Evolutionary conservation across 1,140 invertebrate genomes (phyloP).

Genomic region (Oedothorax gibbosus): DNA sequence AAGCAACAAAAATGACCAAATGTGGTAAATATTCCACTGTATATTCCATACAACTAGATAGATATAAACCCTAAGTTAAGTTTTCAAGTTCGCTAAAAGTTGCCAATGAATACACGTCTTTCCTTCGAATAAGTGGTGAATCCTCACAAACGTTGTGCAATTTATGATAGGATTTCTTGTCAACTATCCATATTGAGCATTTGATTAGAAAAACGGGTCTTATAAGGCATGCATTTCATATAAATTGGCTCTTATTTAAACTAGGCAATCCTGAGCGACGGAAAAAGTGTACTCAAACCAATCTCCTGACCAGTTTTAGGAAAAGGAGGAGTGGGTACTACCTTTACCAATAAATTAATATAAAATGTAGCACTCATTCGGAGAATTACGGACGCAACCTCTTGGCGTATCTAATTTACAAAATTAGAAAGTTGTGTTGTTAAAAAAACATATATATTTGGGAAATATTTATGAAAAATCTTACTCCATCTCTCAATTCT

Average conservation of each 20-base stretch:
- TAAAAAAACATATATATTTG: not conserved
- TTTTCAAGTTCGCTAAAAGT: too few relatives aligned
- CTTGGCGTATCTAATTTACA: not conserved
- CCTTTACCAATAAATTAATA: not conserved
- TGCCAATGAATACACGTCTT: too few relatives aligned
- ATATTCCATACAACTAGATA: too few relatives aligned
- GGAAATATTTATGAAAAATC: not conserved
- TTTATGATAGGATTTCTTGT: too few relatives aligned
- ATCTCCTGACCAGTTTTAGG: not conserved
- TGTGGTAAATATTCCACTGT: too few relatives aligned
- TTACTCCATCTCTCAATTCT: conserved; percentile 62
- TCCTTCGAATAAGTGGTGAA: too few relatives aligned
- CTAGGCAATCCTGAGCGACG: not conserved
- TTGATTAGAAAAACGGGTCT: too few relatives aligned
- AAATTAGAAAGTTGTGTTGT: not conserved
- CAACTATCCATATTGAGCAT: too few relatives aligned
- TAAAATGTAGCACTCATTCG: not conserved
- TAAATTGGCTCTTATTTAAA: not conserved
- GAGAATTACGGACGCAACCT: not conserved
- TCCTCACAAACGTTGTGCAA: too few relatives aligned
- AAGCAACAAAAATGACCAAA: too few relatives aligned
- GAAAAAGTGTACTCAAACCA: not conserved
- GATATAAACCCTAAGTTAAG: too few relatives aligned
- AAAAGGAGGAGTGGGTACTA: not conserved
- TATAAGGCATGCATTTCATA: too few relatives aligned